Conservation (phyloP, 2,113 vertebrate genomes). For the Ariopsis seemanni region DNA sequence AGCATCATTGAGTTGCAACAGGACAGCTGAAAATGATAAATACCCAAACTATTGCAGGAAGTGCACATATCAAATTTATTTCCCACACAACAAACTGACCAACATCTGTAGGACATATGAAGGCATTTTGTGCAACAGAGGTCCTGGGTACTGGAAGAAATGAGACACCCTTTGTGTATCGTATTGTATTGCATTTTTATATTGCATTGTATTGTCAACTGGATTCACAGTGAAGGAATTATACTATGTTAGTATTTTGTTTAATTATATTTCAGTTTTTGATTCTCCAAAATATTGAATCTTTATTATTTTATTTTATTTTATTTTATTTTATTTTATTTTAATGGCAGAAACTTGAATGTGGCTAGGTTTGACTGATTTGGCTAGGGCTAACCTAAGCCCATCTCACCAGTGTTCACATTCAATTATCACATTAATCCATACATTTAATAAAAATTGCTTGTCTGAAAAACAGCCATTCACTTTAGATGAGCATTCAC, state of each 20-base stretch:
- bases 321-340: constrained; percentile 54
- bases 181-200: constrained; percentile 74
- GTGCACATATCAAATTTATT: constrained; percentile 20
- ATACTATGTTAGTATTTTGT: constrained; percentile 85
- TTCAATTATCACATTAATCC: neutral
- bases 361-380: constrained; percentile 28
- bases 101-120: constrained; percentile 61
- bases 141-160: constrained; percentile 70
- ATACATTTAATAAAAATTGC: neutral
- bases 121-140: constrained; percentile 62
- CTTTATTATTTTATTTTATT: constrained; percentile 72
- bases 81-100: constrained; percentile 52
- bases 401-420: neutral
- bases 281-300: constrained; percentile 82
- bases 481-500: neutral
- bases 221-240: constrained; percentile 83
- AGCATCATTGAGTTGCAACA: constrained; percentile 33
- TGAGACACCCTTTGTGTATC: constrained; percentile 69
- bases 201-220: constrained; percentile 80
- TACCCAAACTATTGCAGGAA: constrained; percentile 17
- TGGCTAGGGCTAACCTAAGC: neutral
- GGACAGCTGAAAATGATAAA: constrained; percentile 30
- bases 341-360: constrained; percentile 66
- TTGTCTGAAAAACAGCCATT: neutral
- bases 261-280: constrained; percentile 80